Evolutionary conservation across 2,797 vertebrate species (phyloP), one percentile per base, ranked within the genome.

Genomic region (Melanotaenia parkinsoni): DNA sequence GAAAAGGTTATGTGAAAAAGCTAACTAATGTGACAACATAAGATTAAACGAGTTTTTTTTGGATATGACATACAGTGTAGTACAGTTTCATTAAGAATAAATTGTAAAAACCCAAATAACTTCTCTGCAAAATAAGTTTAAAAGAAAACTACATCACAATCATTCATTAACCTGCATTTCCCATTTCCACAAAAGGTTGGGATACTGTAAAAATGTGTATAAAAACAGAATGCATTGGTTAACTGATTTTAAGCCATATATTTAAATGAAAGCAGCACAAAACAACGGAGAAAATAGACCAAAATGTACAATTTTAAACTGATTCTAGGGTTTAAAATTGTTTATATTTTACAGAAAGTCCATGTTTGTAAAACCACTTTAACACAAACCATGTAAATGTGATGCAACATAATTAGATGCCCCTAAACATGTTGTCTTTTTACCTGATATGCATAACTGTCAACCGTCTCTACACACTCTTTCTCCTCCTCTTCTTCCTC

Each of bases 401-500:
- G 20, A 13, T 24, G 32, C 4, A 38, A 16, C 2, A 26, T 24
- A 40, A 33, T 22, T 13, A 43, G 14, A 43, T 66, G 13, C 9
- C 57, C 7, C 28, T 50, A 12, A 24, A 22, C 2, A 62, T 58
- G 2, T 28, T 0, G 62, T 40, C 0, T 33, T 61, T 78, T 80
- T 91, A 98, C 97, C 95, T 97, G 95, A 81, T 96, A 91, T 51
- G 89, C 86, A 65, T 83, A 95, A 62, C 92, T 92, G 35, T 67
- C 94, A 82, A 91, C 89, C 67, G 83, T 92, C 59, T 92, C 93
- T 78, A 95, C 92, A 89, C 87, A 93, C 38, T 95, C 95, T 70
- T 79, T 90, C 38, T 95, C 95, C 2, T 94, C 94, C 69, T 97
- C 97, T 24, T 97, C 96, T 37, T 99, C 97, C 50, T 97, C 97